Evolutionary conservation across 2,797 vertebrate genomes (phyloP).

Genomic region (Amazonetta brasiliensis): DNA sequence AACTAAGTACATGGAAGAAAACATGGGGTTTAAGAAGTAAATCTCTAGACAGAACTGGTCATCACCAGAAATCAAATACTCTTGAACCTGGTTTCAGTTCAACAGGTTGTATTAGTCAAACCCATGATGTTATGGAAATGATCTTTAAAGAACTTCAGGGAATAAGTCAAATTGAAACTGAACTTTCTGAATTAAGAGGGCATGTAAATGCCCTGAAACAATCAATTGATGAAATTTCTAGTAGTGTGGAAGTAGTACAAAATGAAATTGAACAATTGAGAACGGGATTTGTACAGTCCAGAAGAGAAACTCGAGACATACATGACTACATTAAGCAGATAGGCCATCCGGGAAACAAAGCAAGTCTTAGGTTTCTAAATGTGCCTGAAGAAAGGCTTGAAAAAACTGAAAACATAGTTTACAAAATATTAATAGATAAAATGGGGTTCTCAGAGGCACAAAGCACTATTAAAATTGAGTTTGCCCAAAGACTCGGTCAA

Average conservation of each 20-base stretch:
- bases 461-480: slow-evolving; percentile 92
- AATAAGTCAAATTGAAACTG: slow-evolving; percentile 98
- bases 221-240: slow-evolving; percentile 99
- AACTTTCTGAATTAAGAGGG: slow-evolving; percentile 94
- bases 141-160: slow-evolving; percentile 99
- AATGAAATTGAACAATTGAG: slow-evolving; percentile 97
- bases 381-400: slow-evolving; percentile 94
- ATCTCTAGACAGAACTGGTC: slow-evolving; percentile 93
- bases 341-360: slow-evolving; percentile 91
- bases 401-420: slow-evolving; percentile 89
- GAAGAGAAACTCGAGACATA: slow-evolving; percentile 96
- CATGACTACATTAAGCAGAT: slow-evolving; percentile 98
- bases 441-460: slow-evolving; percentile 93
- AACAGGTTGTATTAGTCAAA: slow-evolving; percentile 96
- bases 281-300: slow-evolving; percentile 96
- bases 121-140: slow-evolving; percentile 99
- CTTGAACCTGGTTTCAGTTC: slow-evolving; percentile 96
- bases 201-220: slow-evolving; percentile 98
- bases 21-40: slow-evolving; percentile 96
- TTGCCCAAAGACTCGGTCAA: slow-evolving; percentile 94
- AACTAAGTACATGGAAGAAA: slow-evolving; percentile 94
- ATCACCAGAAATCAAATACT: slow-evolving; percentile 89
- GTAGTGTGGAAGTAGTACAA: slow-evolving; percentile 98
- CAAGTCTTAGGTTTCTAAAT: slow-evolving; percentile 93
- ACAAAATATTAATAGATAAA: slow-evolving; percentile 92